Conservation (phyloP, 2,797 vertebrate species). For the Sciaenops ocellatus region DNA sequence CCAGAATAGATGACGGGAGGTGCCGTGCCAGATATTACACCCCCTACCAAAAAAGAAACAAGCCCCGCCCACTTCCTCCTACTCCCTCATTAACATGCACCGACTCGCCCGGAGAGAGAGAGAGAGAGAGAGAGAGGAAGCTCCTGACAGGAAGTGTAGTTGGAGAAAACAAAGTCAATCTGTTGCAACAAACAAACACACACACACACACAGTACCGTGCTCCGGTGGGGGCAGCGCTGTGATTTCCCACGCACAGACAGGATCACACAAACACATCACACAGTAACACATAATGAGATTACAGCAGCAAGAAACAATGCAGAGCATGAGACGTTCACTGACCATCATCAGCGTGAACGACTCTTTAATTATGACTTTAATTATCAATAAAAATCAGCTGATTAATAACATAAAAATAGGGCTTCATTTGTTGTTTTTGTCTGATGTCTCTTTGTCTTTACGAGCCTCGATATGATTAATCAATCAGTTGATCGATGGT, state of each 20-base stretch:
- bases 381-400: no score
- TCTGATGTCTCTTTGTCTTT: conserved; percentile 48
- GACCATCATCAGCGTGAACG: no score
- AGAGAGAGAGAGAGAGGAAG: conserved; percentile 44
- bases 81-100: conserved; percentile 64
- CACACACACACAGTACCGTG: neutral
- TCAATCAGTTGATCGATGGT: neutral
- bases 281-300: conserved; percentile 32
- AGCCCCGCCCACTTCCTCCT: conserved; percentile 40
- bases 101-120: conserved; percentile 48
- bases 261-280: conserved; percentile 39
- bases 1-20: conserved; percentile 75
- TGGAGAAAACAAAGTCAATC: conserved; percentile 65
- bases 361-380: no score
- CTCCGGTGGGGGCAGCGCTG: neutral
- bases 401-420: no score
- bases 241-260: conserved; percentile 45
- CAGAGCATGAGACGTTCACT: neutral
- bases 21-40: conserved; percentile 60
- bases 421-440: neutral
- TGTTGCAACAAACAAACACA: conserved; percentile 34
- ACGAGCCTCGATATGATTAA: neutral
- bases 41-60: neutral
- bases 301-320: conserved; percentile 28
- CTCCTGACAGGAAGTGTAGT: conserved; percentile 77